Base-by-base conservation (phyloP, 2,113 vertebrate genomes). In the Arizona elegans region DNA sequence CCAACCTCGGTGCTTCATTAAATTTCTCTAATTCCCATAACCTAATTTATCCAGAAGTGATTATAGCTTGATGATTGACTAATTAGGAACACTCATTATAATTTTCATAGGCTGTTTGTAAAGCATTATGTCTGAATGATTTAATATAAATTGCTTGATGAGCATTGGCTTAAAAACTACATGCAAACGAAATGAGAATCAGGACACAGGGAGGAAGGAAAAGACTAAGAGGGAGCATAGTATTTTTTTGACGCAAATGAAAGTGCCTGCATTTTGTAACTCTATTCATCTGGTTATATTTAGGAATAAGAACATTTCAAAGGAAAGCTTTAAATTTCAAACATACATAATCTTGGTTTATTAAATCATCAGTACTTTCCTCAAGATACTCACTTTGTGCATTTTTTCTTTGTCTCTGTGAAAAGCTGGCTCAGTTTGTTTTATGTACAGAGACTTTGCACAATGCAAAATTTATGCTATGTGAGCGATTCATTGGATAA, bases 71-170 rank as follows among this genome's bases (percentile, higher is more conserved):
- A 95, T 94, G 96, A 98, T 97, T 96, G 97, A 96, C 97, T 98
- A 98, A 98, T 98, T 98, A 98, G 97, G 89, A 97, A 87, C 92
- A 96, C 95, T 97, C 96, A 97, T 98, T 97, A 97, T 97, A 94
- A 97, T 98, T 97, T 97, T 96, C 95, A 92, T 91, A 97, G 96
- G 95, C 95, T 98, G 96, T 98, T 98, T 98, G 96, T 97, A 96
- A 97, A 98, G 96, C 96, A 97, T 97, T 97, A 95, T 95, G 92
- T 97, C 95, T 95, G 95, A 94, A 95, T 97, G 97, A 98, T 98
- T 97, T 97, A 97, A 97, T 96, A 94, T 92, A 91, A 96, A 94
- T 96, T 97, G 94, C 91, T 96, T 97, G 96, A 94, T 95, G 94
- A 96, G 92, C 0, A 6, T 38, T 96, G 86, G 92, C 93, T 91